A percentile compares a stretch with the other conserved stretches of the same genome.
Evolutionary conservation across 2,113 vertebrate species (phyloP).

Genomic region (Puntigrus tetrazona): DNA sequence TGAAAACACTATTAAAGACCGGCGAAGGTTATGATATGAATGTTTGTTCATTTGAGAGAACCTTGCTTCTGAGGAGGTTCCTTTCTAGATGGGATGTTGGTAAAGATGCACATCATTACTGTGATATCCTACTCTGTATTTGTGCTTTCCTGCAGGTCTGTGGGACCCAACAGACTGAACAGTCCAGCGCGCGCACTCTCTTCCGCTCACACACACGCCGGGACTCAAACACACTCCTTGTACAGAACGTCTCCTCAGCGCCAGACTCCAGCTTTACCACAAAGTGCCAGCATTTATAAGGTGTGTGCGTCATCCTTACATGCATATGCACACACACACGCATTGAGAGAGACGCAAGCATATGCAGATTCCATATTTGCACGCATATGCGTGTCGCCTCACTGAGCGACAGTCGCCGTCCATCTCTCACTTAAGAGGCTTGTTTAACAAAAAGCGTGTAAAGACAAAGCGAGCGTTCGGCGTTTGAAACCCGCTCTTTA

Average conservation of each 20-base stretch:
- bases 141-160: conserved; percentile 64
- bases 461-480: background rate
- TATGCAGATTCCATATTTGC: background rate
- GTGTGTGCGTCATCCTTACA: conserved; percentile 50
- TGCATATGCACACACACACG: background rate
- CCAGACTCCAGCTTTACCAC: conserved; percentile 60
- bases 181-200: conserved; percentile 61
- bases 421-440: background rate
- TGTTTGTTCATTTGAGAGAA: background rate
- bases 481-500: background rate
- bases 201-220: background rate
- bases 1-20: background rate
- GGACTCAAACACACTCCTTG: conserved; percentile 50
- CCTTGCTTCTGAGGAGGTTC: background rate
- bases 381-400: background rate
- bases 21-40: background rate
- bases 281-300: conserved; percentile 72
- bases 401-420: background rate
- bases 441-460: background rate
- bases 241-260: conserved; percentile 61
- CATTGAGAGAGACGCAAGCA: background rate
- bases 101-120: background rate
- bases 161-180: conserved; percentile 60
- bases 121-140: background rate
- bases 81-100: background rate